Base-by-base conservation (phyloP, 2,797 vertebrate genomes). In the Oreochromis mossambicus region DNA sequence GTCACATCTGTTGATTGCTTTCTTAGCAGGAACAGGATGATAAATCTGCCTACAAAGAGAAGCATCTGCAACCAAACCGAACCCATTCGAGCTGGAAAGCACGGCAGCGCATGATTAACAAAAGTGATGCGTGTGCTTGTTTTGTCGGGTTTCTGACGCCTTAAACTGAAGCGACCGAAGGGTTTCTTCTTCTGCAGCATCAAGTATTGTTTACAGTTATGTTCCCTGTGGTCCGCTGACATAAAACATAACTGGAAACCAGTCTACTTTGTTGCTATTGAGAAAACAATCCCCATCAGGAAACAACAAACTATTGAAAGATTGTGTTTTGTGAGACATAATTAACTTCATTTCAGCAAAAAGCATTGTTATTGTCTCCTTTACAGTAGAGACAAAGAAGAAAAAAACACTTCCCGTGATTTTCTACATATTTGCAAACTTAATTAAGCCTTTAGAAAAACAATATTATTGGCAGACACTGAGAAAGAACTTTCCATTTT, bases 401-500 rank as follows among this genome's bases (percentile, higher is more conserved):
- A 34, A 12, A 12, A 85, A 86, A 86, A 29, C 32, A 41, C 78
- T 81, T 88, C 84, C 79, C 82, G 63, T 87, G 83, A 90, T 83
- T 92, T 93, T 83, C 82, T 91, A 86, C 82, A 89, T 86, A 81
- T 91, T 91, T 92, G 79, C 82, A 88, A 87, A 90, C 87, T 83
- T 88, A 93, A 92, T 95, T 92, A 95, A 90, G 90, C 83, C 89
- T 90, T 91, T 88, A 90, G 83, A 86, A 92, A 95, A 97, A 96
- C 96, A 96, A 95, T 96, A 92, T 96, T 92, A 84, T 92, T 96
- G 95, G 95, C 94, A 84, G 17, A 12, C 5, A 51, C 84, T 91
- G 83, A 95, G 91, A 94, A 89, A 90, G 87, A 93, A 91, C 77
- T 91, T 92, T 96, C 91, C 88, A 91, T 89, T 95, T 95, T 95